Conservation (phyloP, 2,797 vertebrate genomes). For the Melanotaenia parkinsoni region DNA sequence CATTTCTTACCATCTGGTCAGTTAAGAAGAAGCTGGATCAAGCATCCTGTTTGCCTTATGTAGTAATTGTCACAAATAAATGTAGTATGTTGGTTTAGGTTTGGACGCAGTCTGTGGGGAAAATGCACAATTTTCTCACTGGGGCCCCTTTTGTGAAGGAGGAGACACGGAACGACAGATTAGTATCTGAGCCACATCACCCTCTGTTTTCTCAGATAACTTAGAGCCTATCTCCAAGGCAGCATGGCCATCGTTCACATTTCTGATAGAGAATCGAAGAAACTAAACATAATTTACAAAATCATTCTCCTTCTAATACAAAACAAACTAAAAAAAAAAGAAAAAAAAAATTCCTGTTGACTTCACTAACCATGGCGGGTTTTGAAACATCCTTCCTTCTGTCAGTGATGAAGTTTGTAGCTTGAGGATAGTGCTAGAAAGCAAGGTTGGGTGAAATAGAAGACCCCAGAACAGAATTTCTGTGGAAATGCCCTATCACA, state of each 20-base stretch:
- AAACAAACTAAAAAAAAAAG: background rate
- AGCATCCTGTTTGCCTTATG: background rate
- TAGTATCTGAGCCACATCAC: slow-evolving; percentile 36
- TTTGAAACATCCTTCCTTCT: slow-evolving; percentile 19
- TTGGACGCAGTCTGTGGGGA: slow-evolving; percentile 10
- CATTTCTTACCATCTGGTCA: slow-evolving; percentile 1
- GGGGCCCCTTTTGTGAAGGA: slow-evolving; percentile 29
- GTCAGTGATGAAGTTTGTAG: background rate
- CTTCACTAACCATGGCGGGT: slow-evolving; percentile 4
- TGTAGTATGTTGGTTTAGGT: background rate
- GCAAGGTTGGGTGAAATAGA: background rate
- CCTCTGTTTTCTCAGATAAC: slow-evolving; percentile 66
- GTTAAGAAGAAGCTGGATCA: background rate
- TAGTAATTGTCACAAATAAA: slow-evolving; percentile 12
- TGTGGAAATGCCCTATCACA: slow-evolving; percentile 47
- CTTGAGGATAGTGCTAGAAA: background rate
- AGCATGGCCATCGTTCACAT: slow-evolving; percentile 20
- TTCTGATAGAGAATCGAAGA: slow-evolving; percentile 27
- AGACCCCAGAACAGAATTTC: slow-evolving; percentile 12
- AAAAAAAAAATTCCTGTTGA: background rate
- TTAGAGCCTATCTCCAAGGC: slow-evolving; percentile 35
- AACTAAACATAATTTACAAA: slow-evolving; percentile 1
- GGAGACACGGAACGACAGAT: slow-evolving; percentile 40
- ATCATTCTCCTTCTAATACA: background rate
- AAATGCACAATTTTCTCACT: slow-evolving; percentile 4